Conservation (phyloP, 2,797 vertebrate species). For the Antennarius maculatus region DNA sequence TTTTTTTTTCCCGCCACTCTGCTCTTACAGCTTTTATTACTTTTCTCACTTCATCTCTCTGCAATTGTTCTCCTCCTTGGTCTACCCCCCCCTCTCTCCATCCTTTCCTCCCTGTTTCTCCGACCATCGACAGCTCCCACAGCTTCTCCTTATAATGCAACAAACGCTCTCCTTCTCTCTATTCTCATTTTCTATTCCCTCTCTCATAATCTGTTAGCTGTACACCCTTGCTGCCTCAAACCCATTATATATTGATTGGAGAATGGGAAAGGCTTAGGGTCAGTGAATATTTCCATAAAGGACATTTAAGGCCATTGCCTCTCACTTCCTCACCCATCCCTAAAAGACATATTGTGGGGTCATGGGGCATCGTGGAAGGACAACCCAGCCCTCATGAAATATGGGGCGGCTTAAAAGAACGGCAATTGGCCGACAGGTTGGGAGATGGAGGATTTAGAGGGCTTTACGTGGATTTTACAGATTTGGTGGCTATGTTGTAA, state of each 20-base stretch:
- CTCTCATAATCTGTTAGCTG: conserved; percentile 75
- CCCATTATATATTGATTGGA: conserved; percentile 83
- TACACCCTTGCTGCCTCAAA: conserved; percentile 54
- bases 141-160: conserved; percentile 56
- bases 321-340: conserved; percentile 42
- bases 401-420: conserved; percentile 56
- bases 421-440: conserved; percentile 25
- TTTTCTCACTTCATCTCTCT: conserved; percentile 12
- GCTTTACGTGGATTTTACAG: conserved; percentile 34
- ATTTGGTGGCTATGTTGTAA: conserved; percentile 40
- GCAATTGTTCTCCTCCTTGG: conserved; percentile 30
- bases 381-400: conserved; percentile 63
- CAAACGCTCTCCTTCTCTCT: conserved; percentile 20
- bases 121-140: conserved; percentile 42
- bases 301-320: conserved; percentile 75
- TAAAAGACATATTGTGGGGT: conserved; percentile 63
- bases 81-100: conserved; percentile 3
- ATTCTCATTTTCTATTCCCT: conserved; percentile 18
- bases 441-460: conserved; percentile 17
- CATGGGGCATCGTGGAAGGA: conserved; percentile 63
- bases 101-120: conserved; percentile 31
- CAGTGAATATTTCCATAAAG: conserved; percentile 75
- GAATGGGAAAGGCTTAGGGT: conserved; percentile 29
- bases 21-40: conserved; percentile 8
- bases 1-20: neutral